Conservation (phyloP, 2,113 vertebrate genomes). For the Tursiops truncatus region DNA sequence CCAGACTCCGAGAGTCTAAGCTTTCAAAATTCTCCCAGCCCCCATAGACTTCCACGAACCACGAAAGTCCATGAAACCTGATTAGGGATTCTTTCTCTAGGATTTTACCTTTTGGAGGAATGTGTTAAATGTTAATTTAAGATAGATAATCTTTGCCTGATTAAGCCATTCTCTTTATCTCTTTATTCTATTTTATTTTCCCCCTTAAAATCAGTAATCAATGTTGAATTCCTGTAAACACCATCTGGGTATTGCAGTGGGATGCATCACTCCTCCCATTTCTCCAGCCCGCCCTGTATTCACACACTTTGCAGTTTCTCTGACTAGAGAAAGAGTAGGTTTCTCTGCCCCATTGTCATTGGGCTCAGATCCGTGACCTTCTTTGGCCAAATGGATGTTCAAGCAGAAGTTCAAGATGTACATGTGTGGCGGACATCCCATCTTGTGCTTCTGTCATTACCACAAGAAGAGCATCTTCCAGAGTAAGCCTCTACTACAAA, state of each 20-base stretch:
- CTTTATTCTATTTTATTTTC: background rate
- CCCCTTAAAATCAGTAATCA: background rate
- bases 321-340: background rate
- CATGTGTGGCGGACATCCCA: accelerated
- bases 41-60: background rate
- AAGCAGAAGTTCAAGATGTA: background rate
- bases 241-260: background rate
- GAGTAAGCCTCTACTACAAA: background rate
- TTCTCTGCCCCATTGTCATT: background rate
- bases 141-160: background rate
- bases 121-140: background rate
- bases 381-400: background rate
- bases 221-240: background rate
- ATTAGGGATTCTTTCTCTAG: background rate
- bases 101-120: background rate
- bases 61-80: background rate
- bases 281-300: background rate
- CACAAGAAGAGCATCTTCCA: background rate
- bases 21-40: background rate
- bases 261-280: background rate
- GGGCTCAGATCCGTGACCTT: background rate
- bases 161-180: background rate
- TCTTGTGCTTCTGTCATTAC: background rate
- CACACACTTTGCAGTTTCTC: background rate
- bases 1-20: background rate